These are phyloP conservation scores for Lipophrys pholis DNA, from an alignment of 2,113 vertebrate species.

Conservation along the genomic window DNA sequence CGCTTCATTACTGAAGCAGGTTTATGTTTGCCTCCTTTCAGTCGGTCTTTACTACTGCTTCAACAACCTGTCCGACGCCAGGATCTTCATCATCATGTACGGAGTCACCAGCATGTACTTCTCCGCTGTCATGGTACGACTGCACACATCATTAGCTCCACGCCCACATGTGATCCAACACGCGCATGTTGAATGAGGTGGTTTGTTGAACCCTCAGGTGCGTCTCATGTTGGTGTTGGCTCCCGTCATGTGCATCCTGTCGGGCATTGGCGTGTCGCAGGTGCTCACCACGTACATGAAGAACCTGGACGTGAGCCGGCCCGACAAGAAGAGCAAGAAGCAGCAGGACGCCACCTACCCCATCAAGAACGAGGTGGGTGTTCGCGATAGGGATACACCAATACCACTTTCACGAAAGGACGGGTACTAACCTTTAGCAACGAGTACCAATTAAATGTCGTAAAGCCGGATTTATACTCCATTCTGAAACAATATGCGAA, in stretches of 20 bases:
- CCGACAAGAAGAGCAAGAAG: conserved; percentile 96
- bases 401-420: too few relatives aligned
- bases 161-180: too few relatives aligned
- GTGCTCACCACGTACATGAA: conserved; percentile 98
- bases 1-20: too few relatives aligned
- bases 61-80: conserved; percentile 95
- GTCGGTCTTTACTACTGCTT: conserved; percentile 99
- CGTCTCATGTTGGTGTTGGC: conserved; percentile 98
- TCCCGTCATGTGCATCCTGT: conserved; percentile 98
- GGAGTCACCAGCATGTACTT: conserved; percentile 99
- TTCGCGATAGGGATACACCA: too few relatives aligned
- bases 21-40: conserved; percentile 64
- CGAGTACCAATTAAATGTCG: too few relatives aligned
- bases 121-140: conserved; percentile 96
- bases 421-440: too few relatives aligned
- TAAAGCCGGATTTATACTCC: too few relatives aligned
- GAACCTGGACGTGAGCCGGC: conserved; percentile 96
- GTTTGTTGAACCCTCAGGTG: conserved; percentile 80
- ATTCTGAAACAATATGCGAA: too few relatives aligned
- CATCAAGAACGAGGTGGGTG: conserved; percentile 94
- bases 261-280: conserved; percentile 96
- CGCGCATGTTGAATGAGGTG: too few relatives aligned
- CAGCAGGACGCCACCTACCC: conserved; percentile 97
- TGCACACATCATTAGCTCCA: too few relatives aligned
- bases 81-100: conserved; percentile 99